These are phyloP conservation scores for Albula goreensis DNA, from an alignment of 2,113 vertebrate genomes.

Conservation along the genomic window DNA sequence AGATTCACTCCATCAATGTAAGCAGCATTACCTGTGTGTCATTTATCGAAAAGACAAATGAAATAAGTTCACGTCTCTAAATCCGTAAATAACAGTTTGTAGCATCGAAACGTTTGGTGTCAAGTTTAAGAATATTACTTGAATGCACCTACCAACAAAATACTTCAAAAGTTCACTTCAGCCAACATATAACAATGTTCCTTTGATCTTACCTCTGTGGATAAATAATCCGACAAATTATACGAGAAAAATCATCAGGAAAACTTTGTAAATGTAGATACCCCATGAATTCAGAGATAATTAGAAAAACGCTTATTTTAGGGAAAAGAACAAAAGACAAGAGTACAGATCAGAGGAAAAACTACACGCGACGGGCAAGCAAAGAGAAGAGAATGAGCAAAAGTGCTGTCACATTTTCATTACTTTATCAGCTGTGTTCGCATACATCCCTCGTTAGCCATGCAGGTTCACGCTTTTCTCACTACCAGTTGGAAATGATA, in stretches of 20 bases:
- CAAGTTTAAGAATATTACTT: not conserved
- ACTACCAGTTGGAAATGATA: conserved; percentile 28
- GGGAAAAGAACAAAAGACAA: not conserved
- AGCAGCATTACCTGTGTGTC: not conserved
- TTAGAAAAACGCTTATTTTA: not conserved
- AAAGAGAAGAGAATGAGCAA: not conserved
- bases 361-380: not conserved
- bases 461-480: conserved; percentile 7
- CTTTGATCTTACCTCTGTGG: conserved; percentile 7
- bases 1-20: not conserved
- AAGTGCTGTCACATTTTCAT: conserved; percentile 11
- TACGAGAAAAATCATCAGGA: not conserved
- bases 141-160: not conserved
- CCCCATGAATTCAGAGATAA: not conserved
- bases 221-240: not conserved
- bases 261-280: conserved; percentile 5
- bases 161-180: not conserved
- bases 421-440: not conserved
- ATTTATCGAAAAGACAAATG: not conserved
- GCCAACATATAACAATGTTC: not conserved
- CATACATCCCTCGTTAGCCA: not conserved
- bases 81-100: not conserved
- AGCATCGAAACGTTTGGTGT: not conserved
- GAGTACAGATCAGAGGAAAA: not conserved
- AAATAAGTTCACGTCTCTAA: not conserved